Percentiles rank a stretch among this genome's conserved stretches.
phyloP scores from a whole-genome alignment of 2,888 invertebrate species.

The Harpalus rubripes region DNA sequence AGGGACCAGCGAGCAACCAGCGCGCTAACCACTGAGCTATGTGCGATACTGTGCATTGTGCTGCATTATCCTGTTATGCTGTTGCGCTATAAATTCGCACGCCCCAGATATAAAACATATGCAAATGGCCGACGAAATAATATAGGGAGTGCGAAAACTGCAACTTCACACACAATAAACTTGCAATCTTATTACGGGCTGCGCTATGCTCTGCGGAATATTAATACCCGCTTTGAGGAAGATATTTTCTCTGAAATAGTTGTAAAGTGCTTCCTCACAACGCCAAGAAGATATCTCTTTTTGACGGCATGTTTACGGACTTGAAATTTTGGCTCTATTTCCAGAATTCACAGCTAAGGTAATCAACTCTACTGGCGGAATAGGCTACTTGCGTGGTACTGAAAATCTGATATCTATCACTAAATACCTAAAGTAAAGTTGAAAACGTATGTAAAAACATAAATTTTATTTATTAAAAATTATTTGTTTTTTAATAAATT shows the following conservation, averaged over 20 bases:
- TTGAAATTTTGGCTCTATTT: not conserved
- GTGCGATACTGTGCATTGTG: constrained; percentile 10
- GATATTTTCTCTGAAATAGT: constrained; percentile 48
- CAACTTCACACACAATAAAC: constrained; percentile 60
- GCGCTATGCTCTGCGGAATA: constrained; percentile 30
- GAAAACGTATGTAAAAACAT: too few relatives aligned
- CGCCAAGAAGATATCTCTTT: not conserved
- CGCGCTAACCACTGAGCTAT: not conserved
- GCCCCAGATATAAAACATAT: constrained; percentile 58
- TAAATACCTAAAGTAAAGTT: too few relatives aligned
- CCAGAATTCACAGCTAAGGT: not conserved
- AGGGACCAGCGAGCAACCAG: not conserved
- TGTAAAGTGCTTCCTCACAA: constrained; percentile 34
- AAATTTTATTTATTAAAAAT: too few relatives aligned
- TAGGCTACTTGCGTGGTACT: too few relatives aligned
- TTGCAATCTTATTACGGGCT: constrained; percentile 57
- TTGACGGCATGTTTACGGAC: not conserved
- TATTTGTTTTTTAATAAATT: too few relatives aligned
- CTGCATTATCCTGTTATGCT: constrained; percentile 35
- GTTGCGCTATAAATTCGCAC: constrained; percentile 47
- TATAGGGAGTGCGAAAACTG: constrained; percentile 52
- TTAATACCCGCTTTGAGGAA: constrained; percentile 29
- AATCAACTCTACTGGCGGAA: not conserved
- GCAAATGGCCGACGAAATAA: constrained; percentile 61
- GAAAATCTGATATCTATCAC: too few relatives aligned